Conservation (phyloP, 1,140 invertebrate genomes). For the Procambarus clarkii region DNA sequence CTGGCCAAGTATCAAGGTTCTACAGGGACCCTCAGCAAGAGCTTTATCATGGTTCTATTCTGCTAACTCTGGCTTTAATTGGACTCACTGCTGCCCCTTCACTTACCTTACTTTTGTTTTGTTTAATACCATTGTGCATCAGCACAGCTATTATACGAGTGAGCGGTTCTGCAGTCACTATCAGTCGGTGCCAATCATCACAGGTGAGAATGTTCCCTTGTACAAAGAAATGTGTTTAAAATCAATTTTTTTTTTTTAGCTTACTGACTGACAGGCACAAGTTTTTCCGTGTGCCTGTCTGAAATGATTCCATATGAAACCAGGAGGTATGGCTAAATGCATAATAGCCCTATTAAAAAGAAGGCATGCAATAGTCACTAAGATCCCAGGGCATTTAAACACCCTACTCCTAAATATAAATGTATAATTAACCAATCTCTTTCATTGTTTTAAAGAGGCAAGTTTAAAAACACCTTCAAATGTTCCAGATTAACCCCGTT, state of each 20-base stretch:
- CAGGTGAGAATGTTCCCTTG: conserved; percentile 8
- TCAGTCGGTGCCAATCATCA: conserved; percentile 69
- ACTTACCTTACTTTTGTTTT: conserved; percentile 72
- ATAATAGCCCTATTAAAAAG: too few species aligned
- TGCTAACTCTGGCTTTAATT: conserved; percentile 71
- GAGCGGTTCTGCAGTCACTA: conserved; percentile 74
- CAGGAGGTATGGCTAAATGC: too few species aligned
- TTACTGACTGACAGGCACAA: neutral
- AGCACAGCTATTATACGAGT: conserved; percentile 75
- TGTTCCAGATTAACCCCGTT: too few species aligned
- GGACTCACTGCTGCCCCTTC: conserved; percentile 71
- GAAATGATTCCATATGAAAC: too few species aligned
- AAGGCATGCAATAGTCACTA: too few species aligned
- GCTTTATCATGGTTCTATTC: conserved; percentile 73
- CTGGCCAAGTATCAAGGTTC: conserved; percentile 74
- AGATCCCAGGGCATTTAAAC: too few species aligned
- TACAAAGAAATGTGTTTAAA: neutral
- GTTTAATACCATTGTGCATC: conserved; percentile 74
- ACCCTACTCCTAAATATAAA: too few species aligned
- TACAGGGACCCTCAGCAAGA: conserved; percentile 74
- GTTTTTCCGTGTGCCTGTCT: too few species aligned
- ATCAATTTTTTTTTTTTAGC: neutral
- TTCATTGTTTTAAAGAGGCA: too few species aligned
- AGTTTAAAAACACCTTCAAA: too few species aligned
- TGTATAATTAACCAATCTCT: too few species aligned